Conservation (phyloP, 2,888 invertebrate genomes). For the Aplocera efformata region DNA sequence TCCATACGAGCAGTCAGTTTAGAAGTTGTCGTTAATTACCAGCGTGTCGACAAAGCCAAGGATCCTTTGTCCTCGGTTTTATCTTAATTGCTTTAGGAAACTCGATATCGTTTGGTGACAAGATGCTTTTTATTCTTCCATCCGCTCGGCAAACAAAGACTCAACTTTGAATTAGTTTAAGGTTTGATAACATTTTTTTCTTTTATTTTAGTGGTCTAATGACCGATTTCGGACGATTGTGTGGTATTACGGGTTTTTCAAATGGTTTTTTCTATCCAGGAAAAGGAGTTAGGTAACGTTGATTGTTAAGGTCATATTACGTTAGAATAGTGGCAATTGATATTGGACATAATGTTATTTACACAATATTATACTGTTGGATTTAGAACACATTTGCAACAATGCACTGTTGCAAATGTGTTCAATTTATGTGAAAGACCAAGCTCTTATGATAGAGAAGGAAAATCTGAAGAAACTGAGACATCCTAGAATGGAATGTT, state of each 20-base stretch:
- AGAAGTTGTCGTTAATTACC: slow-evolving; percentile 58
- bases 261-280: slow-evolving; percentile 37
- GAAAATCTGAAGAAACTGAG: too few species aligned
- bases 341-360: too few species aligned
- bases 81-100: slow-evolving; percentile 78
- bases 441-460: too few species aligned
- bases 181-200: slow-evolving; percentile 52
- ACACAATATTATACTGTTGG: too few species aligned
- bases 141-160: slow-evolving; percentile 65
- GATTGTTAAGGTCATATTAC: too few species aligned
- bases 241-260: slow-evolving; percentile 46
- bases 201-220: slow-evolving; percentile 55
- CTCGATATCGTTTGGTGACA: slow-evolving; percentile 71
- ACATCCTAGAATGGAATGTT: too few species aligned
- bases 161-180: slow-evolving; percentile 74
- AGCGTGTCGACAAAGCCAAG: slow-evolving; percentile 48
- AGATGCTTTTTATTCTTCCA: slow-evolving; percentile 70
- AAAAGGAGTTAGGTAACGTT: too few species aligned
- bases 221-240: slow-evolving; percentile 48
- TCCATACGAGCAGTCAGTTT: slow-evolving; percentile 46
- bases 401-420: too few species aligned
- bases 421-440: too few species aligned
- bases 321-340: too few species aligned
- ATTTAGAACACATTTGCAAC: too few species aligned
- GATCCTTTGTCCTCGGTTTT: slow-evolving; percentile 68